Evolutionary conservation across 2,888 invertebrate species (phyloP).

Genomic region (Drosophila kuntzei): DNA sequence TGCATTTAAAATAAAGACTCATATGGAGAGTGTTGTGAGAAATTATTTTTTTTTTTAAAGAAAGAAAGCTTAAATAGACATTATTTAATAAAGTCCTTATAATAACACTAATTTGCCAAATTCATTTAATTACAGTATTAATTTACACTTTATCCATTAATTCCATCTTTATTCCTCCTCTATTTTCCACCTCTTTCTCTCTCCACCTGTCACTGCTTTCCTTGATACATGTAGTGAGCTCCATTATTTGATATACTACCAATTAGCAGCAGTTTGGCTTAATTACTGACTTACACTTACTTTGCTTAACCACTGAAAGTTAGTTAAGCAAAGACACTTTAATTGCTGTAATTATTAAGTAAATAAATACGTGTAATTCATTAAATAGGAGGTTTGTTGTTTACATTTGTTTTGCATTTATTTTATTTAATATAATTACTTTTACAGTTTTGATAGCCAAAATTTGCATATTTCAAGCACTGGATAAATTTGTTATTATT

Average conservation of each 20-base stretch:
- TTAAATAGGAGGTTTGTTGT: background rate
- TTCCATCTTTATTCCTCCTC: background rate
- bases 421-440: slow-evolving; percentile 9
- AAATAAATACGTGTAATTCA: background rate
- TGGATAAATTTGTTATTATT: slow-evolving; percentile 19
- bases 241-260: background rate
- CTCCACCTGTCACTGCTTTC: background rate
- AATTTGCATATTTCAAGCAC: slow-evolving; percentile 48
- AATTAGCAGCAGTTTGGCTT: background rate
- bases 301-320: background rate
- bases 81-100: too few relatives aligned
- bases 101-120: background rate
- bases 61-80: too few relatives aligned
- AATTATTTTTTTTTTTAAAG: too few relatives aligned
- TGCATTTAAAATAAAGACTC: too few relatives aligned
- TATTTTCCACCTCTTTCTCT: background rate
- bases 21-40: too few relatives aligned
- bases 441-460: slow-evolving; percentile 20
- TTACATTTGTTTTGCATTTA: slow-evolving; percentile 11
- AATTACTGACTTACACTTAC: background rate
- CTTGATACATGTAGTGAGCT: background rate
- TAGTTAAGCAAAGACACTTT: background rate
- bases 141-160: background rate
- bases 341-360: slow-evolving; percentile 2
- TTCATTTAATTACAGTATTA: background rate